Evolutionary conservation across 1,140 invertebrate species (phyloP), one percentile per base, ranked within the genome.

Genomic region (Patella vulgata): DNA sequence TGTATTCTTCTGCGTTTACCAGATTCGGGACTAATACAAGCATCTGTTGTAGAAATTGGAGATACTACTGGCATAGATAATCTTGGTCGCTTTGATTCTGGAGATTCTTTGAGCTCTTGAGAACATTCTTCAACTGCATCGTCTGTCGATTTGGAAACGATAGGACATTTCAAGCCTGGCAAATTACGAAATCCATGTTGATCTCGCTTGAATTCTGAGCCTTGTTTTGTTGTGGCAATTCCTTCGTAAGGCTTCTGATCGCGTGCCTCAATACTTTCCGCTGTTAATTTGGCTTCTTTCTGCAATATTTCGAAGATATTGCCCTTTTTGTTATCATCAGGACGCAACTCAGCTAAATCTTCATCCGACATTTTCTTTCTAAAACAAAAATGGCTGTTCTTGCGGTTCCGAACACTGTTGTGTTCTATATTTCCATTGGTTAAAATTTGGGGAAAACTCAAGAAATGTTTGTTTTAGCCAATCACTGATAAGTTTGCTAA

Each of bases 341-440:
- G 39, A 30, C 65, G 53, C 44, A 62, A 47, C 43, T 63, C 57
- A 28, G 23, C 42, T 42, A 57, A 30, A 39, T 68, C 81, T 74
- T 79, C 77, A 70, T 86, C 84, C 79, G 86, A 86, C 87, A 87
- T 87, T 83, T 87, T 88, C 81, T 56, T 73, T 64, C 33, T 51
- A 46, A 36, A 36, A 36, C 33, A 36, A 36, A 36, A 36, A 36
- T 36, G 33, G 33, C 33, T 14, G 33, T 36, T 36, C n/a, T n/a
- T n/a, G n/a, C n/a, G n/a, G n/a, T n/a, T n/a, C n/a, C n/a, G n/a
- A 28, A 31, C 12, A 12, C 19, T 40, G 27, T 40, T 46, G 48
- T 61, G 43, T 70, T 36, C 43, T 14, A n/a, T 27, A 1, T 23
- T 62, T 30, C 65, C 36, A 78, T 75, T 77, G 64, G 74, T 43